These are phyloP conservation scores for Melospiza melodia DNA, from an alignment of 2,113 vertebrate genomes.

Conservation along the genomic window DNA sequence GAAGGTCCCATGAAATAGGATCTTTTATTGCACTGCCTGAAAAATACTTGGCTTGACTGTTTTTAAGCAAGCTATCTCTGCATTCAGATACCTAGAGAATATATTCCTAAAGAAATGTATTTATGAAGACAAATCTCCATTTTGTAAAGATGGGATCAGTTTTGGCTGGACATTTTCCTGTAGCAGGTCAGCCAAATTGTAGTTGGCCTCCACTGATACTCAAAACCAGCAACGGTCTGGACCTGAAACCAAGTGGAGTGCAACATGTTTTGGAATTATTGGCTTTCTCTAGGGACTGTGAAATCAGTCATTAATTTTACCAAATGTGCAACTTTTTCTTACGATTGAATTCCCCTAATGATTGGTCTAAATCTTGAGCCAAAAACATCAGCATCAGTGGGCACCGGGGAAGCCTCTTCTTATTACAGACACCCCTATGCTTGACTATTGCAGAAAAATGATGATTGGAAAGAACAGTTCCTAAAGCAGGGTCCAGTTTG, in stretches of 20 bases:
- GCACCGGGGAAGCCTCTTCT: neutral
- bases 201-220: neutral
- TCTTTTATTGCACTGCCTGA: neutral
- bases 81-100: neutral
- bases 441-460: neutral
- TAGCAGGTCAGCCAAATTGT: conserved; percentile 17
- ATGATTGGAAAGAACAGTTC: neutral
- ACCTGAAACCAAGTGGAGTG: neutral
- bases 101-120: neutral
- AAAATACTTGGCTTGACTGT: neutral
- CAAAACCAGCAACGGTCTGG: neutral
- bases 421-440: neutral
- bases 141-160: conserved; percentile 16
- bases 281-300: neutral
- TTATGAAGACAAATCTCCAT: neutral
- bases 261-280: neutral
- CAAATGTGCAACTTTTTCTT: neutral
- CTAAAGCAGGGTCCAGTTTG: neutral
- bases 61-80: neutral
- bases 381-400: neutral
- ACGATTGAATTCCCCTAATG: neutral
- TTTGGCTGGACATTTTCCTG: neutral
- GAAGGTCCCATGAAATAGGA: neutral
- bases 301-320: neutral
- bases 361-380: neutral